Percentiles rank a stretch among this genome's conserved stretches.
These are phyloP conservation scores for Phaethornis superciliosus DNA, from an alignment of 2,113 vertebrate genomes.

Conservation along the genomic window DNA sequence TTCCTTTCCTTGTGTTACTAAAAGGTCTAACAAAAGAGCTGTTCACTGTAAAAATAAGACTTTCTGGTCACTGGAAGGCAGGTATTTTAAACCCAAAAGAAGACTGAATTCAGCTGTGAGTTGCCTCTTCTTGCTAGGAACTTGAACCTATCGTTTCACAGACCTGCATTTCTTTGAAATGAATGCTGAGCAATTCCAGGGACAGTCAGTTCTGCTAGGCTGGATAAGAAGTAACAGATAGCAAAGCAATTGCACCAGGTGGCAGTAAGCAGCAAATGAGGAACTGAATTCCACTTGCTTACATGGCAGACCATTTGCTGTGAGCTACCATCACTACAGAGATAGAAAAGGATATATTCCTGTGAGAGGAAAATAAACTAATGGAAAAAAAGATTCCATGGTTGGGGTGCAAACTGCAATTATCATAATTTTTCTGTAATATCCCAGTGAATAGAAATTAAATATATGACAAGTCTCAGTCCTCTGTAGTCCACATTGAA, in stretches of 20 bases:
- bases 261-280: conserved; percentile 2
- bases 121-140: background rate
- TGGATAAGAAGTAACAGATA: conserved; percentile 25
- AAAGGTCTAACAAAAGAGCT: conserved; percentile 17
- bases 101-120: background rate
- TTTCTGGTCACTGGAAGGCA: conserved; percentile 6
- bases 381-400: background rate
- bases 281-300: conserved; percentile 9
- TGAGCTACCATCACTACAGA: background rate
- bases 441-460: background rate
- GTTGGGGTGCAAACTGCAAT: background rate
- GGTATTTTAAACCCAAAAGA: background rate
- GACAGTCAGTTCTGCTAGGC: background rate
- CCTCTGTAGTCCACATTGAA: background rate
- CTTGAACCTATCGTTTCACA: background rate
- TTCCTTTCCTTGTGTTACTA: background rate
- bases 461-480: background rate
- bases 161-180: background rate
- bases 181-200: background rate
- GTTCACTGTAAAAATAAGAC: background rate
- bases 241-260: conserved; percentile 22
- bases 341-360: background rate
- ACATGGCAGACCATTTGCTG: conserved; percentile 32
- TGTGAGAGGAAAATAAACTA: conserved; percentile 7
- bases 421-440: background rate